Base-by-base conservation (phyloP, 2,888 invertebrate genomes). In the Dolomedes plantarius region DNA sequence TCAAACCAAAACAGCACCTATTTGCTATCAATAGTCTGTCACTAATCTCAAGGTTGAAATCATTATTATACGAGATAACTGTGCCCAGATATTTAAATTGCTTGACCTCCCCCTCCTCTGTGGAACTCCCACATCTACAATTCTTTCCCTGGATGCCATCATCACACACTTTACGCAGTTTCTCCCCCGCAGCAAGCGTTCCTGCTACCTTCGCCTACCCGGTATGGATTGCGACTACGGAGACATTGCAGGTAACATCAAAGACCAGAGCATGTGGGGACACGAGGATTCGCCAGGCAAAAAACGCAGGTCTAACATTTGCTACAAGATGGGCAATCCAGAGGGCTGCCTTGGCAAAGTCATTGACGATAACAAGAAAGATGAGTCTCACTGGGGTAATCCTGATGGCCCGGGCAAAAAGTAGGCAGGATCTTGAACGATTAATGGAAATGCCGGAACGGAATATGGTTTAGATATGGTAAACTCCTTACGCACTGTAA, bases 271-370 rank as follows among this genome's bases (percentile, higher is more conserved):
- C 19, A 62, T 72, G 28, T 83, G 76, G 76, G 46, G 65, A n/a
- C 64, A 67, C 0, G 71, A 74, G 19, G 77, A 76, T 29, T 46
- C 76, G 11, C 76, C 72, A 27, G 71, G 79, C n/a, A 86, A 86
- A 29, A n/a, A n/a, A n/a, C 81, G 87, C 28, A 76, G 29, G 46
- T 68, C 64, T 13, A 72, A 77, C 72, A 73, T 46, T 11, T 81
- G 81, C 28, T 72, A 81, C 62, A 74, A 80, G 27, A 36, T 87
- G 1, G 87, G 87, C n/a, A 87, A 87, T 23, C 81, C 87, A 0
- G 87, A 87, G 32, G 87, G 81, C 0, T 87, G 87, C 13, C 68
- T 87, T 11, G 62, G 68, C 1, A 87, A 87, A 39, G 64, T 77
- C 1, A 67, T 81, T 1, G 81, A 87, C 2, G 87, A 65, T 9